Percentiles rank a stretch among this genome's conserved stretches.
Evolutionary conservation across 2,888 invertebrate species (phyloP).

Genomic region (Lydus trimaculatus): DNA sequence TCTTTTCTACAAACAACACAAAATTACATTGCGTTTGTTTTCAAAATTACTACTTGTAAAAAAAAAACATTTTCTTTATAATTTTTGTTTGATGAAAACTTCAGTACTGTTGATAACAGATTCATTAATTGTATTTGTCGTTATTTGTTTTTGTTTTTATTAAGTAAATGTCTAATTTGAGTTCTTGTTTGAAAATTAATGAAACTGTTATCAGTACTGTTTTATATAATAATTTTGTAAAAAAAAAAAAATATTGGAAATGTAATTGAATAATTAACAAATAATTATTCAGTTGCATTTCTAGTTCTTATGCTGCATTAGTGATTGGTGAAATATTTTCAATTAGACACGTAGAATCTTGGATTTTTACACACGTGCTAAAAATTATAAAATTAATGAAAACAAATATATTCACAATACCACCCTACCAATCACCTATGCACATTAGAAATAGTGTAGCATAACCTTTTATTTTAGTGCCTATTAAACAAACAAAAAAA

Average conservation of each 20-base stretch:
- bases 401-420: slow-evolving; percentile 8
- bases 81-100: slow-evolving; percentile 14
- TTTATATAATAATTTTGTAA: slow-evolving; percentile 8
- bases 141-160: slow-evolving; percentile 12
- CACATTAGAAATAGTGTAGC: slow-evolving; percentile 34
- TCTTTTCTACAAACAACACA: neutral
- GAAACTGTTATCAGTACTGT: slow-evolving; percentile 23
- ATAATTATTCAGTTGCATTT: slow-evolving; percentile 18
- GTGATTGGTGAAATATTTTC: slow-evolving; percentile 23
- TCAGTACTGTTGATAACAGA: slow-evolving; percentile 21
- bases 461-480: slow-evolving; percentile 49
- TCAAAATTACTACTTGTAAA: slow-evolving; percentile 23
- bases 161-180: slow-evolving; percentile 4
- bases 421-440: slow-evolving; percentile 31
- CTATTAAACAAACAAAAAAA: slow-evolving; percentile 36
- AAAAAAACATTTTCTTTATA: slow-evolving; percentile 23
- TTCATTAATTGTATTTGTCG: slow-evolving; percentile 17
- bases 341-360: neutral
- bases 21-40: slow-evolving; percentile 9
- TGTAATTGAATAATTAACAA: slow-evolving; percentile 16
- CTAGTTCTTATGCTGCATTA: slow-evolving; percentile 22
- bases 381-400: too few species aligned
- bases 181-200: slow-evolving; percentile 20
- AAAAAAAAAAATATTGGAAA: slow-evolving; percentile 10
- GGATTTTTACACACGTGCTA: too few species aligned